A percentile compares a stretch with the other conserved stretches of the same genome.
Evolutionary conservation across 2,113 vertebrate genomes (phyloP).

Genomic region (Antidorcas marsupialis): DNA sequence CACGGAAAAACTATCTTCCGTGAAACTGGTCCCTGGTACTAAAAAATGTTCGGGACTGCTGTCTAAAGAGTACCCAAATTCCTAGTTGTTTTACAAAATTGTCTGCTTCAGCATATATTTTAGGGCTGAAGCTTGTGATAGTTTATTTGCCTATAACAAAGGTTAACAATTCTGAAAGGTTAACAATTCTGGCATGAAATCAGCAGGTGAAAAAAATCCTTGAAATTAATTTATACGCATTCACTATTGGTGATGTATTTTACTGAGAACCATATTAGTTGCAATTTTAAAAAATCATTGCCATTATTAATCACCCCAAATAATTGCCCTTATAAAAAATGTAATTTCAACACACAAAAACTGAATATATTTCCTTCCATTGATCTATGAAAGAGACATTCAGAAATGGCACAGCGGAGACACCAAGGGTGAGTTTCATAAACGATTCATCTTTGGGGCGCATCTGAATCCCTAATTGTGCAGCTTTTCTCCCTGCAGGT

Average conservation of each 20-base stretch:
- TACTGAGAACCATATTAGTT: not conserved
- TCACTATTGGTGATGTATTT: not conserved
- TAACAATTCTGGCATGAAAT: not conserved
- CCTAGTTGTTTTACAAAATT: not conserved
- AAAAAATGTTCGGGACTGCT: not conserved
- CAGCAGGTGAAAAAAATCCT: not conserved
- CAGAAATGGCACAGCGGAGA: not conserved
- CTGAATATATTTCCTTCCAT: not conserved
- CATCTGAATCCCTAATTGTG: constrained; percentile 1
- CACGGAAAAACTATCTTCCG: not conserved
- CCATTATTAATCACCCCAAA: not conserved
- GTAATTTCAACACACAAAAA: not conserved
- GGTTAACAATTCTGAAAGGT: no score
- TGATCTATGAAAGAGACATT: not conserved
- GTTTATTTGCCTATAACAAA: not conserved
- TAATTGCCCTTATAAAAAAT: constrained; percentile 37
- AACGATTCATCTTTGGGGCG: constrained; percentile 32
- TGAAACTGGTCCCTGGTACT: not conserved
- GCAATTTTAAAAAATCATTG: not conserved
- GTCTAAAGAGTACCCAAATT: not conserved
- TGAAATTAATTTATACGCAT: not conserved
- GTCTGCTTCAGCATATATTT: not conserved
- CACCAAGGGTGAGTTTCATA: not conserved
- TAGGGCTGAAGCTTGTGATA: not conserved
- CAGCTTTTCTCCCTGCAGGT: constrained; percentile 17